A percentile compares a stretch with the other conserved stretches of the same genome.
Evolutionary conservation across 37 sponge, comb jelly and placozoan species (phyloP).

Genomic region (Crambe crambe): DNA sequence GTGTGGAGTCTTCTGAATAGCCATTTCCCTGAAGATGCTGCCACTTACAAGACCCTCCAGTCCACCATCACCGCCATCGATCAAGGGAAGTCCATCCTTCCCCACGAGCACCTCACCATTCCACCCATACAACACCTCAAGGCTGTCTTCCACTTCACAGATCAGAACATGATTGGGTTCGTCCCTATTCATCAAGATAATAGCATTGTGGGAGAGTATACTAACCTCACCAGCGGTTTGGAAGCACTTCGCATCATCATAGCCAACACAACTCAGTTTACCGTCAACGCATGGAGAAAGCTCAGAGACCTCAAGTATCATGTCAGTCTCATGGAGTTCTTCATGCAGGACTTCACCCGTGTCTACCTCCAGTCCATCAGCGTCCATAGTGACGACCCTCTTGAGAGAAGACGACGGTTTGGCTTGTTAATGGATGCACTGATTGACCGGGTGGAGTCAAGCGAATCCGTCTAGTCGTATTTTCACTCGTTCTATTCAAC

Average conservation of each 20-base stretch:
- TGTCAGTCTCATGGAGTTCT: conserved; percentile 61
- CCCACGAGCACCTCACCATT: conserved; percentile 45
- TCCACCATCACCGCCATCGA: conserved; percentile 32
- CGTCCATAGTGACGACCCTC: conserved; percentile 32
- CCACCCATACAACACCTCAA: conserved; percentile 75
- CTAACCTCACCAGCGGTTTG: conserved; percentile 21
- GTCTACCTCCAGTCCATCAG: conserved; percentile 54
- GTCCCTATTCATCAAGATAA: conserved; percentile 4
- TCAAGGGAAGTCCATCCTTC: conserved; percentile 36
- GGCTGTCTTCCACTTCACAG: conserved; percentile 42
- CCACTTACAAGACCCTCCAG: conserved; percentile 45
- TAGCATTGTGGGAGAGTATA: conserved; percentile 43
- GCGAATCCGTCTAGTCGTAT: background rate
- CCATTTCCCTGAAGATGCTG: conserved; percentile 18
- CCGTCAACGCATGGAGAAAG: conserved; percentile 50
- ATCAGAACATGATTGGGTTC: conserved; percentile 7
- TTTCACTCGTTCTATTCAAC: background rate
- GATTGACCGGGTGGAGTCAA: conserved; percentile 16
- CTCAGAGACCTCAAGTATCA: conserved; percentile 35
- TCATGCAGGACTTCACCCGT: conserved; percentile 55
- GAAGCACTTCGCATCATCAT: conserved; percentile 40
- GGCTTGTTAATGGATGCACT: conserved; percentile 53
- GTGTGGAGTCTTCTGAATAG: conserved; percentile 50
- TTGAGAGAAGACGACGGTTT: conserved; percentile 59
- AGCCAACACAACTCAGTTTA: conserved; percentile 29